Conservation (phyloP, 2,888 invertebrate species). For the Apantesis nais region DNA sequence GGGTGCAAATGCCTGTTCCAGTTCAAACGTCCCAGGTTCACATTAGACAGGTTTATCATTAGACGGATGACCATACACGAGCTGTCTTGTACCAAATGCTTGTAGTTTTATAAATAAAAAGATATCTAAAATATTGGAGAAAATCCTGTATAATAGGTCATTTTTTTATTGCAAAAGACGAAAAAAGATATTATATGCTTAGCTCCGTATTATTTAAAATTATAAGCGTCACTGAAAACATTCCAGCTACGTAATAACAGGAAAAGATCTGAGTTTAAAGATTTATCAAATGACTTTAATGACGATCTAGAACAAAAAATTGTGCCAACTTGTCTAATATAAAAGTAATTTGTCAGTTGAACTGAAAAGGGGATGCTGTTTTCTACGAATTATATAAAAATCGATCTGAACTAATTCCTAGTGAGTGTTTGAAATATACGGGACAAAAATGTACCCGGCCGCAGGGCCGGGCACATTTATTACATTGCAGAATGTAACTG, state of each 20-base stretch:
- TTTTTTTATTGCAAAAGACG: neutral
- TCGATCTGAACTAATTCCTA: constrained; percentile 48
- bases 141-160: too few relatives aligned
- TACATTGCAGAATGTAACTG: too few relatives aligned
- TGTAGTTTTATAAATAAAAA: too few relatives aligned
- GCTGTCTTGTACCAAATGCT: too few relatives aligned
- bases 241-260: constrained; percentile 12
- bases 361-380: constrained; percentile 31
- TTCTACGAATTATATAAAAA: constrained; percentile 54
- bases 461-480: too few relatives aligned
- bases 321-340: constrained; percentile 36
- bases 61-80: too few relatives aligned
- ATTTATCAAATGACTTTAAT: constrained; percentile 27
- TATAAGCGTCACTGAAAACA: neutral
- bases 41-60: too few relatives aligned
- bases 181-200: neutral
- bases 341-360: constrained; percentile 45
- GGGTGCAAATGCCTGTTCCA: too few relatives aligned
- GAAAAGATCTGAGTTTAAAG: constrained; percentile 7
- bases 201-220: neutral
- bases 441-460: constrained; percentile 14
- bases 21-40: too few relatives aligned
- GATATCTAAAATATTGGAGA: neutral
- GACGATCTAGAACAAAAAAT: constrained; percentile 23
- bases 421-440: constrained; percentile 28